Percentiles rank a stretch among this genome's conserved stretches.
These are phyloP conservation scores for Sula dactylatra DNA, from an alignment of 2,113 vertebrate species.

Conservation along the genomic window DNA sequence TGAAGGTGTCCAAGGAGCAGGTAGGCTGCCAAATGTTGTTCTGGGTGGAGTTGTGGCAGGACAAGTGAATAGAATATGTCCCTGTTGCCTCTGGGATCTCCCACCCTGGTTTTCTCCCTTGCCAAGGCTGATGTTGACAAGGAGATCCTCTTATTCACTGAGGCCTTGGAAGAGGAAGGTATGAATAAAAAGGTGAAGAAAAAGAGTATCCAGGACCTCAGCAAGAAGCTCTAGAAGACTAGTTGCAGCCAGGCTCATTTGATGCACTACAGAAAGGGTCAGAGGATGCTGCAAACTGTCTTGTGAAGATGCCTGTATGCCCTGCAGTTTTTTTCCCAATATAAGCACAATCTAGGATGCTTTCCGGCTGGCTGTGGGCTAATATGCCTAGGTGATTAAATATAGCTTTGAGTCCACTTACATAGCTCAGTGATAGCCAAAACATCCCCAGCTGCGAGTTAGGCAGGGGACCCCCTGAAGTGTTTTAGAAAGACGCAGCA, in stretches of 20 bases:
- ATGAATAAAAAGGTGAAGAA: background rate
- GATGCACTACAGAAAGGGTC: background rate
- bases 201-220: background rate
- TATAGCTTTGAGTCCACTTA: background rate
- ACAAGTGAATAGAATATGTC: background rate
- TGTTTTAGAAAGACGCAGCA: background rate
- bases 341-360: background rate
- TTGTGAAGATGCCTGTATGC: rapidly evolving
- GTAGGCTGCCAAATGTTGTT: background rate
- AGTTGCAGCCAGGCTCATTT: background rate
- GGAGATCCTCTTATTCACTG: background rate
- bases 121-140: background rate
- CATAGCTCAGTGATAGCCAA: background rate
- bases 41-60: background rate
- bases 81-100: background rate
- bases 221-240: background rate
- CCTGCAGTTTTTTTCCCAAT: background rate
- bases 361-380: background rate
- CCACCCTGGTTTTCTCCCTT: background rate
- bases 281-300: background rate
- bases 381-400: background rate
- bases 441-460: background rate
- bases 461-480: background rate
- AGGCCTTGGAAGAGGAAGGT: background rate
- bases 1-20: background rate